Percentiles rank a stretch among this genome's conserved stretches.
Conservation (phyloP, 2,113 vertebrate species). For the Lichenostomus cassidix region DNA sequence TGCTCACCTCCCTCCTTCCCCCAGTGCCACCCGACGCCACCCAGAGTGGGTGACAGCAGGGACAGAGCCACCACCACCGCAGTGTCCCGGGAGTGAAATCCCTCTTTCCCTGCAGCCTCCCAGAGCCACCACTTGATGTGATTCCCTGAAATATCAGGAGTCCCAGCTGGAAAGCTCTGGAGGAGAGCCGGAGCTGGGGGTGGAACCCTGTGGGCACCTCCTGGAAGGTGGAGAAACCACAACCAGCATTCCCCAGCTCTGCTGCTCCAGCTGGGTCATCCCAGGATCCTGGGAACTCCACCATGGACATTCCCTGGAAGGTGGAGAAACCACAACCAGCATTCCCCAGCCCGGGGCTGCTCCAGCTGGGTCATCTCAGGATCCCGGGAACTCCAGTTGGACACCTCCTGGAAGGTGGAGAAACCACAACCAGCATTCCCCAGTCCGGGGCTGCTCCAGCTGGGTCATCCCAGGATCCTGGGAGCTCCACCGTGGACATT, state of each 20-base stretch:
- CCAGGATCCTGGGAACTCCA: not conserved
- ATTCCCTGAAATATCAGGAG: not conserved
- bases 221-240: rapidly evolving
- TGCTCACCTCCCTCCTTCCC: not conserved
- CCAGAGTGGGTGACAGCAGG: not conserved
- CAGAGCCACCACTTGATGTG: not conserved
- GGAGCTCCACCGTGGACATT: not conserved
- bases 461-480: not conserved
- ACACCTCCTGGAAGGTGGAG: not conserved
- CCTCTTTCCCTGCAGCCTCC: not conserved
- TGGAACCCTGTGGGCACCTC: not conserved
- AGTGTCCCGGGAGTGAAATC: rapidly evolving
- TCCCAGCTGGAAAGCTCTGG: not conserved
- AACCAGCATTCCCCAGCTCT: not conserved
- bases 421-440: rapidly evolving
- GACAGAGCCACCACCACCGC: not conserved
- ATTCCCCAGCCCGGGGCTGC: too few species aligned
- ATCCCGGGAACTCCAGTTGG: too few species aligned
- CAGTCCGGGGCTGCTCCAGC: not conserved
- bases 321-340: too few species aligned
- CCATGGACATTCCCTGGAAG: too few species aligned
- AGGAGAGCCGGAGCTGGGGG: not conserved
- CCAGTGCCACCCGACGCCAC: not conserved
- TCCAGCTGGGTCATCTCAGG: too few species aligned
- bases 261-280: not conserved